Conservation (phyloP, 2,888 invertebrate species). For the Belgica antarctica region DNA sequence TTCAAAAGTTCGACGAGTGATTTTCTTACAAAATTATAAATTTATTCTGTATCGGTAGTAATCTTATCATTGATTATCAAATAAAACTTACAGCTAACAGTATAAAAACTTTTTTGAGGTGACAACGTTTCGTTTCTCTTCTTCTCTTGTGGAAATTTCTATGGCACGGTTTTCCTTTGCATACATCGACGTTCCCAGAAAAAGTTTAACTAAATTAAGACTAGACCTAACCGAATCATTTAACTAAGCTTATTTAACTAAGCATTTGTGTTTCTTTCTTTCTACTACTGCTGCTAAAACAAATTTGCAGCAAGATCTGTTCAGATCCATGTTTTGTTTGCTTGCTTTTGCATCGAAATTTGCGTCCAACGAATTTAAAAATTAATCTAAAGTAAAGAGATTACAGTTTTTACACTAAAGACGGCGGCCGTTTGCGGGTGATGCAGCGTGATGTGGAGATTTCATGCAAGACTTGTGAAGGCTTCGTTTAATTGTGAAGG, state of each 20-base stretch:
- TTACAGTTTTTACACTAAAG: no score
- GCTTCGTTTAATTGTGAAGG: no score
- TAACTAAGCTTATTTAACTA: not conserved
- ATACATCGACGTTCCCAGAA: no score
- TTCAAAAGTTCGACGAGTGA: slow-evolving; percentile 47
- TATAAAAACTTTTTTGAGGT: slow-evolving; percentile 10
- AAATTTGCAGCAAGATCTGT: slow-evolving; percentile 4
- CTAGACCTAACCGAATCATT: slow-evolving; percentile 11
- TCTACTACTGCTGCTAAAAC: not conserved
- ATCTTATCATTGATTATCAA: not conserved
- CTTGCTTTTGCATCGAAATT: no score
- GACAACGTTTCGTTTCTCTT: not conserved
- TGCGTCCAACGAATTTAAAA: slow-evolving; percentile 1
- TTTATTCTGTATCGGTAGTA: not conserved
- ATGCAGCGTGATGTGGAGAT: no score
- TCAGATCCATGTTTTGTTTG: not conserved
- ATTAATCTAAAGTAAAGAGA: slow-evolving; percentile 5
- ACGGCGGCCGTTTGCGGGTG: no score
- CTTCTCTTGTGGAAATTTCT: slow-evolving; percentile 9
- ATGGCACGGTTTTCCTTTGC: slow-evolving; percentile 12
- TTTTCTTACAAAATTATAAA: not conserved
- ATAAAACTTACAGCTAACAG: slow-evolving; percentile 6
- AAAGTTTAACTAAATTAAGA: not conserved
- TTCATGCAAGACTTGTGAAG: no score
- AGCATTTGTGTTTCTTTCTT: slow-evolving; percentile 17